phyloP scores from a whole-genome alignment of 2,888 invertebrate genomes.

The Morpho deidamia region DNA sequence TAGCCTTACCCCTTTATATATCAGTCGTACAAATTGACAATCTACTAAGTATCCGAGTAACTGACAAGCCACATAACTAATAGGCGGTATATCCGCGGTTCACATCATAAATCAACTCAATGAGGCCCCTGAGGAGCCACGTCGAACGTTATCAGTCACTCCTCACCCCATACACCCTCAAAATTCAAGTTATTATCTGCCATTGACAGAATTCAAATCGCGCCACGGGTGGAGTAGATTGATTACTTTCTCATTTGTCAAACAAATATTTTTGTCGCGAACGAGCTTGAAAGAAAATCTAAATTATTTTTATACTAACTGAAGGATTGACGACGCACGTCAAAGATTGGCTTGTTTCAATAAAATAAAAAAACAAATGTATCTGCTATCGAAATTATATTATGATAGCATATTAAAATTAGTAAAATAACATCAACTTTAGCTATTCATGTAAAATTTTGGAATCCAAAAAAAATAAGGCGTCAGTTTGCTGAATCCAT shows the following conservation, averaged over 20 bases:
- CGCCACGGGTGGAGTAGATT: neutral
- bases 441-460: no score
- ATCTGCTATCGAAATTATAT: no score
- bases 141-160: conserved; percentile 39
- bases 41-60: neutral
- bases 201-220: conserved; percentile 19
- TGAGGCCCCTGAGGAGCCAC: conserved; percentile 38
- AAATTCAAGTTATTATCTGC: conserved; percentile 19
- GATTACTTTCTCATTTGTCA: neutral
- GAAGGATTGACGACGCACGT: no score
- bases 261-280: neutral
- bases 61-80: conserved; percentile 4
- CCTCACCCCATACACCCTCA: conserved; percentile 29
- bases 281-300: neutral
- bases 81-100: conserved; percentile 6
- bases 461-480: no score
- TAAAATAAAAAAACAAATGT: no score
- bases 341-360: no score
- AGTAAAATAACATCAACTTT: no score
- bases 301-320: neutral
- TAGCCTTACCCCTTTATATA: neutral
- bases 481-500: no score
- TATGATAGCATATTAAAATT: no score
- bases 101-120: conserved; percentile 47
- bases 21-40: neutral